phyloP scores from a whole-genome alignment of 2,888 invertebrate genomes.

The Amorpha juglandis region DNA sequence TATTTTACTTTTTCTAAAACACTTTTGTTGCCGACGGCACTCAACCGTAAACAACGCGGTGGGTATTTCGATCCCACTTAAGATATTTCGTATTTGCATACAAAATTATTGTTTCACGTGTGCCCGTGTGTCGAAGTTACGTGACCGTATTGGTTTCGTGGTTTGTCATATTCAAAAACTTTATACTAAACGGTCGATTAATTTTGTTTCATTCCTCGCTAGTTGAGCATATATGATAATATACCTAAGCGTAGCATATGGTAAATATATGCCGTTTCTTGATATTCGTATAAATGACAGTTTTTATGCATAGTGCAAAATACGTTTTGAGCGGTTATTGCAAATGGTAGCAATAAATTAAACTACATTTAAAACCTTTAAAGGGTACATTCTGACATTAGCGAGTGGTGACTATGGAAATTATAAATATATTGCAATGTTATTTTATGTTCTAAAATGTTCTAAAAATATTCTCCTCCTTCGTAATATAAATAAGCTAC shows the following conservation, averaged over 20 bases:
- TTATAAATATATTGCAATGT: too few relatives aligned
- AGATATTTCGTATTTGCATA: slow-evolving; percentile 77
- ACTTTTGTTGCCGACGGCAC: slow-evolving; percentile 50
- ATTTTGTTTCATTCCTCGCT: slow-evolving; percentile 48
- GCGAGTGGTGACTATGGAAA: too few relatives aligned
- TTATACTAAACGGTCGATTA: slow-evolving; percentile 58
- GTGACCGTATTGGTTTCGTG: slow-evolving; percentile 52
- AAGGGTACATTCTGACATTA: too few relatives aligned
- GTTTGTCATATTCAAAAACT: slow-evolving; percentile 40
- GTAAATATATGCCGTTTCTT: background rate
- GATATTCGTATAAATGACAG: background rate
- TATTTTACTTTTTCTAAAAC: slow-evolving; percentile 21
- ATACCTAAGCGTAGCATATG: background rate
- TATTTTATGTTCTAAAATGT: too few relatives aligned
- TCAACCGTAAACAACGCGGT: slow-evolving; percentile 51
- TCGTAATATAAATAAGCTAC: too few relatives aligned
- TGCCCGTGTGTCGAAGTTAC: slow-evolving; percentile 45
- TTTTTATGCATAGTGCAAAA: background rate
- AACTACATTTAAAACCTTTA: too few relatives aligned
- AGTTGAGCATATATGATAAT: slow-evolving; percentile 27
- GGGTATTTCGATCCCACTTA: slow-evolving; percentile 74
- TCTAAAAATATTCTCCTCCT: too few relatives aligned
- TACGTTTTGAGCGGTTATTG: background rate
- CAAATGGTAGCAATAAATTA: too few relatives aligned
- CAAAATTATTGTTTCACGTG: slow-evolving; percentile 60